Percentiles rank a stretch among this genome's conserved stretches.
Evolutionary conservation across 2,797 vertebrate genomes (phyloP).

Genomic region (Sorex maritimensis): DNA sequence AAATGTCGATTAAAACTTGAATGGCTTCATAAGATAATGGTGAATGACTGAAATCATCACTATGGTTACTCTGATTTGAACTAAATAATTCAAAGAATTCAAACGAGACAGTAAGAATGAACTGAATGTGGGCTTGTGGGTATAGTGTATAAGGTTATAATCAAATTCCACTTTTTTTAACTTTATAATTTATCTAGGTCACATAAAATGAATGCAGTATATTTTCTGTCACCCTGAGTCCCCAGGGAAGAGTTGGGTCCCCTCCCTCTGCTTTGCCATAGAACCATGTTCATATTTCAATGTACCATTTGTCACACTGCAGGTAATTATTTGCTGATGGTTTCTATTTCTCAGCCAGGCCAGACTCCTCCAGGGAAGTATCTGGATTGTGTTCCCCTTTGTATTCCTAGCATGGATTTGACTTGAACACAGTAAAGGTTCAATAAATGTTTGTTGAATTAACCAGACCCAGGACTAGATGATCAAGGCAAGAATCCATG

Average conservation of each 20-base stretch:
- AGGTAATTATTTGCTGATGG: constrained; percentile 30
- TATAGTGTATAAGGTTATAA: background rate
- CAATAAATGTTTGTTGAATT: constrained; percentile 60
- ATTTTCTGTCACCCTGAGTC: constrained; percentile 18
- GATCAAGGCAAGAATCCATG: background rate
- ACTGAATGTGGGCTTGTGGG: background rate
- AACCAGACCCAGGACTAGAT: constrained; percentile 18
- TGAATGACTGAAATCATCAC: background rate
- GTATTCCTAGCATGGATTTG: constrained; percentile 24
- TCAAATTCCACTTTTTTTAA: constrained; percentile 35
- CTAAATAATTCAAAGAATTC: constrained; percentile 31
- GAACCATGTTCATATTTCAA: constrained; percentile 2
- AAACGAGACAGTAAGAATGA: constrained; percentile 17
- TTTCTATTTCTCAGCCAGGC: constrained; percentile 6
- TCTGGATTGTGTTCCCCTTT: constrained; percentile 2
- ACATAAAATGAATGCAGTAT: constrained; percentile 18
- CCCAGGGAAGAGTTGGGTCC: background rate
- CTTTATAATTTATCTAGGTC: constrained; percentile 66
- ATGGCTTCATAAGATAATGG: background rate
- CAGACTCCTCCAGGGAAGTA: constrained; percentile 51
- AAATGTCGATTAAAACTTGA: background rate
- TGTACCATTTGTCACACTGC: background rate
- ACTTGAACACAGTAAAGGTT: constrained; percentile 40
- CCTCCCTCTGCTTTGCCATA: background rate
- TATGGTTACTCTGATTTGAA: constrained; percentile 14